phyloP scores from a whole-genome alignment of 2,797 vertebrate species.

The Gorsachius magnificus region DNA sequence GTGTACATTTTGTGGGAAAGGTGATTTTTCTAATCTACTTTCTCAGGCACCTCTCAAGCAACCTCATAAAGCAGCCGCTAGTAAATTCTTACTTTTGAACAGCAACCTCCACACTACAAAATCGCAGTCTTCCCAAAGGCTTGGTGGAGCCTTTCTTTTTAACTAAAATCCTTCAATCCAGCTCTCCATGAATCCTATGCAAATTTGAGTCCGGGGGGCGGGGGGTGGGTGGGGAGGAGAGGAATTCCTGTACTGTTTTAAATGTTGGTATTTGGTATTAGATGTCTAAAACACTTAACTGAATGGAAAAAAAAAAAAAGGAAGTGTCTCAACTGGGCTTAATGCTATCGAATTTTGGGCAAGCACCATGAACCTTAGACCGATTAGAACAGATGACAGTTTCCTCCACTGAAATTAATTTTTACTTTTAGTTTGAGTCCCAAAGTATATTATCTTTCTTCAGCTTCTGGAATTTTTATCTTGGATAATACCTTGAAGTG shows the following conservation, averaged over 20 bases:
- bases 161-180: background rate
- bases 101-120: background rate
- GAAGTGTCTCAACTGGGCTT: background rate
- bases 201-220: background rate
- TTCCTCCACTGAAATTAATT: background rate
- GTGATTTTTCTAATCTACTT: conserved; percentile 25
- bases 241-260: background rate
- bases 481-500: background rate
- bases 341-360: conserved; percentile 6
- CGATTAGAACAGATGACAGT: background rate
- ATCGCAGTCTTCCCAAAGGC: background rate
- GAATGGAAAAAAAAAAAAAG: background rate
- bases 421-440: background rate
- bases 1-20: conserved; percentile 1
- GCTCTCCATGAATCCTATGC: background rate
- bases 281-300: conserved; percentile 4
- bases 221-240: no score
- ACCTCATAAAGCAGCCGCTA: conserved; percentile 24
- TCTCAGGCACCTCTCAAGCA: conserved; percentile 14
- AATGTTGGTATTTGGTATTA: background rate
- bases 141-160: background rate
- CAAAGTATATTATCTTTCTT: background rate
- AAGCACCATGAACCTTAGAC: background rate
- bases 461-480: background rate
- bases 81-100: conserved; percentile 43